These are phyloP conservation scores for Carcharodon carcharias DNA, from an alignment of 2,797 vertebrate genomes.

Conservation along the genomic window DNA sequence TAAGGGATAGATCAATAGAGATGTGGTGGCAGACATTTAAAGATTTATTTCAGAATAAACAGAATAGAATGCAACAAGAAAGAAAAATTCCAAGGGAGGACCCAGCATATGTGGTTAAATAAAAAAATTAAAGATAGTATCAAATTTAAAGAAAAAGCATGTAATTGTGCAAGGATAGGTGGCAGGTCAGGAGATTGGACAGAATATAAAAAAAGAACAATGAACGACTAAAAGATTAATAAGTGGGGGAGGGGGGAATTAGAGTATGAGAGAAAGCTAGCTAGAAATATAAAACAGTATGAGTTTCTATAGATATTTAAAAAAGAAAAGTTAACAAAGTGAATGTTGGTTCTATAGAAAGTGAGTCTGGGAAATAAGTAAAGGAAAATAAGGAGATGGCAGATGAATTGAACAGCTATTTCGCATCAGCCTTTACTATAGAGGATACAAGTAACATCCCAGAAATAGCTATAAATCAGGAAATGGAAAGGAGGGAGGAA, in stretches of 20 bases:
- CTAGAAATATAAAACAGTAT: neutral
- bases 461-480: too few species aligned
- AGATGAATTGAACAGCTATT: too few species aligned
- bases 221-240: neutral
- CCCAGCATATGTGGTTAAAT: too few species aligned
- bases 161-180: neutral
- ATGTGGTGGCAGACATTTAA: too few species aligned
- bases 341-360: neutral
- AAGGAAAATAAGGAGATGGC: too few species aligned
- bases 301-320: neutral
- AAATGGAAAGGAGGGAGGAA: too few species aligned
- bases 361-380: neutral
- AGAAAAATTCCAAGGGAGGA: neutral
- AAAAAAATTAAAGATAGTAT: too few species aligned
- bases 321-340: neutral
- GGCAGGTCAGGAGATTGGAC: neutral
- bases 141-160: too few species aligned
- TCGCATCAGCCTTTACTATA: too few species aligned
- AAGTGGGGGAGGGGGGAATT: too few species aligned
- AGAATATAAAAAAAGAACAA: neutral
- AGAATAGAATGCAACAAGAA: neutral
- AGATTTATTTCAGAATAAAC: neutral
- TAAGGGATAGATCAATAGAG: neutral
- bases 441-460: too few species aligned
- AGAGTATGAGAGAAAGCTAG: neutral